Base-by-base conservation (phyloP, 1,140 invertebrate species). In the Temnothorax longispinosus region DNA sequence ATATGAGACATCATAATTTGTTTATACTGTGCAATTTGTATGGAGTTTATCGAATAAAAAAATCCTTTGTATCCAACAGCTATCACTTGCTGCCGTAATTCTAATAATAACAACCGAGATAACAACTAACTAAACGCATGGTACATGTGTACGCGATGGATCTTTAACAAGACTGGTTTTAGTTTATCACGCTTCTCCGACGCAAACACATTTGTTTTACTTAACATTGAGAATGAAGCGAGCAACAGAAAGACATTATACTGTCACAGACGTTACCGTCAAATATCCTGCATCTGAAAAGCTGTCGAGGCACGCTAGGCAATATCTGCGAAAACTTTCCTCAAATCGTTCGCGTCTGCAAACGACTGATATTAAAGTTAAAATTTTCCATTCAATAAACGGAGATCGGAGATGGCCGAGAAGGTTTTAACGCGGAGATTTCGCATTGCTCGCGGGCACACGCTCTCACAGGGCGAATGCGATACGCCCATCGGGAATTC, bases 401-500 rank as follows among this genome's bases (percentile, higher is more conserved):
- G 21, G n/a, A 44, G 27, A 47, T 74, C 18, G 18, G 18, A 58
- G 27, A 8, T 35, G 18, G 11, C 13, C 3, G 18, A 35, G 38
- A 15, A 52, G 65, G 8, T 56, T 27, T 56, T 38, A 72, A 44
- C 15, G 58, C 38, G 41, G 41, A 74, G 71, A 75, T 84, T 84
- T 82, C 18, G 52, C 38, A n/a, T 13, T 15, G 38, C 38, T 38
- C 76, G 47, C 38, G 35, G 35, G 11, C 8, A 52, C 8, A 52
- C 13, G 13, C 11, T 52, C 27, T 50, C n/a, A 18, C 18, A 38
- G 44, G 15, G 21, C 38, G 62, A 64, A 85, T 65, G 41, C 47
- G 52, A 86, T 69, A 56, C 62, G 62, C 10, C 74, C 50, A 80
- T 80, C 41, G 76, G 64, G 64, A 80, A 86, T 81, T 67, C 41